Evolutionary conservation across 1,140 invertebrate genomes (phyloP).

Genomic region (Heliothis virescens): DNA sequence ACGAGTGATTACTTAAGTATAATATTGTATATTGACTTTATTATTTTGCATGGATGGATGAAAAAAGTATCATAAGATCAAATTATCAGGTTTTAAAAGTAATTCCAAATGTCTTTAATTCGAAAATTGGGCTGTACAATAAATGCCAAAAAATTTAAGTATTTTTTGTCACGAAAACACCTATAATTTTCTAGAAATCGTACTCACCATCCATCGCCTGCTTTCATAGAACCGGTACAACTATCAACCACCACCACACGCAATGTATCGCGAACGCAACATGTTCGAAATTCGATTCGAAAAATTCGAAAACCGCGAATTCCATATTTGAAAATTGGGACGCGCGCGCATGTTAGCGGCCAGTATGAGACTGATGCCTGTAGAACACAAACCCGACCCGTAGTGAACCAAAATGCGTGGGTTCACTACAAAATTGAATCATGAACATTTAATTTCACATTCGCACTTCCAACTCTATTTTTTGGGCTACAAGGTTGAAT

Average conservation of each 20-base stretch:
- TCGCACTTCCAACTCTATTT: constrained; percentile 54
- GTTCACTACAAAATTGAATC: constrained; percentile 72
- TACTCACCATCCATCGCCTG: constrained; percentile 17
- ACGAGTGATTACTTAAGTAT: no score
- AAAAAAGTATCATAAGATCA: not conserved
- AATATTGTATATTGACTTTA: no score
- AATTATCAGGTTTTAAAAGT: no score
- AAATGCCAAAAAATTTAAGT: not conserved
- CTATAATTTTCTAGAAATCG: not conserved
- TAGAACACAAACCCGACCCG: constrained; percentile 64
- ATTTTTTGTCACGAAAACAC: not conserved
- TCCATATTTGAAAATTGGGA: constrained; percentile 61
- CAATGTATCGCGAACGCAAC: not conserved
- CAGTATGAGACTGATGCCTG: constrained; percentile 68
- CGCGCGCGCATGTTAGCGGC: constrained; percentile 67
- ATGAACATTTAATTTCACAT: constrained; percentile 66
- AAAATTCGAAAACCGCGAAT: constrained; percentile 54
- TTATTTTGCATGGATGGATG: not conserved
- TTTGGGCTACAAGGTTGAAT: not conserved
- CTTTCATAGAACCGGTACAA: not conserved
- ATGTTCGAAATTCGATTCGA: constrained; percentile 43
- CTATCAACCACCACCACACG: constrained; percentile 18
- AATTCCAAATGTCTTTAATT: no score
- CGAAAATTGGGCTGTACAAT: no score
- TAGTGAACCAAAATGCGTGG: constrained; percentile 79